Conservation (phyloP, 2,888 invertebrate genomes). For the Byasa hedistus region DNA sequence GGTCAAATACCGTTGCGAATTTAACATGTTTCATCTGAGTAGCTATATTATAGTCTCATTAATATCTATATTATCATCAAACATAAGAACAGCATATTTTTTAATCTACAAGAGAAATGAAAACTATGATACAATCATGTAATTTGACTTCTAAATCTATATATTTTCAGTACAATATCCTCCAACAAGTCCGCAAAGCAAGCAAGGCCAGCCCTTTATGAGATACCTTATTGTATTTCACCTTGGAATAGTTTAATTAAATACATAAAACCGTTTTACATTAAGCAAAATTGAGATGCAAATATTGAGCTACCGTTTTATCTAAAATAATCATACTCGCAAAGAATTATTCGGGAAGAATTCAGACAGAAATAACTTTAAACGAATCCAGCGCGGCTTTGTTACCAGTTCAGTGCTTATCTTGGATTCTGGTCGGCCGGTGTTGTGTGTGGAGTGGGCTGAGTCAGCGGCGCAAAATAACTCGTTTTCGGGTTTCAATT, state of each 20-base stretch:
- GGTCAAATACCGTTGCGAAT: conserved; percentile 61
- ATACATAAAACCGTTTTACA: conserved; percentile 61
- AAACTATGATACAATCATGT: neutral
- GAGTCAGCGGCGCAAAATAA: conserved; percentile 65
- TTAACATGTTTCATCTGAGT: conserved; percentile 36
- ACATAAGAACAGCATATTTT: neutral
- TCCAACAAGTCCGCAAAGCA: conserved; percentile 60
- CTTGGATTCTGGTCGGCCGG: conserved; percentile 33
- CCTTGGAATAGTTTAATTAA: conserved; percentile 78
- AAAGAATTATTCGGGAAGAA: neutral
- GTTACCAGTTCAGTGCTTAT: conserved; percentile 42
- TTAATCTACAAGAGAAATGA: neutral
- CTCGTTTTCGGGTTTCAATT: conserved; percentile 59
- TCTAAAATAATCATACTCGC: neutral
- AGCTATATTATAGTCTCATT: neutral
- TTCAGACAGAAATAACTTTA: conserved; percentile 17
- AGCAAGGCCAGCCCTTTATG: conserved; percentile 73
- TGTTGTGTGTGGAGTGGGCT: conserved; percentile 47
- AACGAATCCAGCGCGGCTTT: conserved; percentile 29
- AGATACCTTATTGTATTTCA: conserved; percentile 71
- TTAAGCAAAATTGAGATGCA: conserved; percentile 43
- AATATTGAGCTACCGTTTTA: neutral
- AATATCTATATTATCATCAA: neutral
- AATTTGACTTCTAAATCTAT: neutral
- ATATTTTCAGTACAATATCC: conserved; percentile 43